A percentile compares a stretch with the other conserved stretches of the same genome.
phyloP scores from a whole-genome alignment of 2,888 invertebrate genomes.

The Apodemia duryi region DNA sequence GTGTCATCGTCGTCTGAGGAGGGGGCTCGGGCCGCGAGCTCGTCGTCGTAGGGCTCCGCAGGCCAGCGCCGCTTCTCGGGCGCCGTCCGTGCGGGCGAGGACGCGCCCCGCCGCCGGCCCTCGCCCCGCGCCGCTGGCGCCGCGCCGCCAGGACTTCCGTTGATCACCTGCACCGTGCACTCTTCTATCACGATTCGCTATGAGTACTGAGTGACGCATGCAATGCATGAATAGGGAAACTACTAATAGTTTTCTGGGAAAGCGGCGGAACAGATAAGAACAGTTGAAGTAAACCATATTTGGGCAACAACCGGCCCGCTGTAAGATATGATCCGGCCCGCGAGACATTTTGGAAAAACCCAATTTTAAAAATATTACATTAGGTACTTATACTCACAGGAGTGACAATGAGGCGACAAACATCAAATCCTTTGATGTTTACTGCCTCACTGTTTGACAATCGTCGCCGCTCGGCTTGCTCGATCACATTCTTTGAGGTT shows the following conservation, averaged over 20 bases:
- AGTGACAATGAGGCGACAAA: no score
- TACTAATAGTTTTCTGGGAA: background rate
- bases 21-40: conserved; percentile 45
- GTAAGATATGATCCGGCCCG: no score
- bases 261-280: no score
- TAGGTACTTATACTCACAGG: no score
- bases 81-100: conserved; percentile 75
- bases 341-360: no score
- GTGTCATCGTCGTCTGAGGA: conserved; percentile 61
- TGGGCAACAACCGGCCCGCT: no score
- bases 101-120: conserved; percentile 64
- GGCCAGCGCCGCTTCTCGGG: conserved; percentile 89
- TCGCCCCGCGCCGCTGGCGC: conserved; percentile 41
- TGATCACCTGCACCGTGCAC: conserved; percentile 58
- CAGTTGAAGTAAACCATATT: no score
- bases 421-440: no score
- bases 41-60: conserved; percentile 51
- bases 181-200: conserved; percentile 26
- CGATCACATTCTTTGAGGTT: no score
- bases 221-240: conserved; percentile 15
- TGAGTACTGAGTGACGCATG: conserved; percentile 29
- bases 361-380: no score
- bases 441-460: no score
- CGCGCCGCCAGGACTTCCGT: conserved; percentile 52
- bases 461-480: no score